Percentiles rank a stretch among this genome's conserved stretches.
Evolutionary conservation across 2,888 invertebrate genomes (phyloP).

Genomic region (Ochropleura leucogaster): DNA sequence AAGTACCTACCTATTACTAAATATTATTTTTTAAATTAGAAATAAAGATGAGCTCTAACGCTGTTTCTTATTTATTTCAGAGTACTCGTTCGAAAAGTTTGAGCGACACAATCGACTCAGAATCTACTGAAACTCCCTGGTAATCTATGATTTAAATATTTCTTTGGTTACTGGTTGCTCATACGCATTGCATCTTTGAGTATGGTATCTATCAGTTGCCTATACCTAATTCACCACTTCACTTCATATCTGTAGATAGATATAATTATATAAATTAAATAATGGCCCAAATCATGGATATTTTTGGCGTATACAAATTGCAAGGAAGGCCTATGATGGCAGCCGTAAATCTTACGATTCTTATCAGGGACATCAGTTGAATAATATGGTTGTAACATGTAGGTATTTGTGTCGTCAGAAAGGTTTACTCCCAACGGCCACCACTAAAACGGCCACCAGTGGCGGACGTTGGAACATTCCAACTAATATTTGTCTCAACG

Average conservation of each 20-base stretch:
- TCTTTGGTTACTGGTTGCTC: neutral
- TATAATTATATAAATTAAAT: too few relatives aligned
- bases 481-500: too few relatives aligned
- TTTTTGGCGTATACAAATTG: neutral
- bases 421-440: too few relatives aligned
- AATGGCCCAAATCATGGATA: neutral
- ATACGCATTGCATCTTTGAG: neutral
- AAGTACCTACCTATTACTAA: slow-evolving; percentile 57
- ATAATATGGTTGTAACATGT: too few relatives aligned
- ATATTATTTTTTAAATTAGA: neutral
- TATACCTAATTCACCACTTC: too few relatives aligned
- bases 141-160: slow-evolving; percentile 50
- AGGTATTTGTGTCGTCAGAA: neutral
- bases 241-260: too few relatives aligned
- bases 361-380: too few relatives aligned
- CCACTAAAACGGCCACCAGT: too few relatives aligned
- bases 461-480: too few relatives aligned
- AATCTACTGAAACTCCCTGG: slow-evolving; percentile 77
- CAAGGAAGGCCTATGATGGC: neutral
- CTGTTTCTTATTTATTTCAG: slow-evolving; percentile 70
- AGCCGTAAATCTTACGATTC: neutral
- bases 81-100: slow-evolving; percentile 78
- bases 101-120: slow-evolving; percentile 72
- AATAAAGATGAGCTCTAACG: neutral
- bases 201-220: too few relatives aligned